Evolutionary conservation across 2,888 invertebrate species (phyloP), one percentile per base, ranked within the genome.

Genomic region (Lithophane semibrunnea): DNA sequence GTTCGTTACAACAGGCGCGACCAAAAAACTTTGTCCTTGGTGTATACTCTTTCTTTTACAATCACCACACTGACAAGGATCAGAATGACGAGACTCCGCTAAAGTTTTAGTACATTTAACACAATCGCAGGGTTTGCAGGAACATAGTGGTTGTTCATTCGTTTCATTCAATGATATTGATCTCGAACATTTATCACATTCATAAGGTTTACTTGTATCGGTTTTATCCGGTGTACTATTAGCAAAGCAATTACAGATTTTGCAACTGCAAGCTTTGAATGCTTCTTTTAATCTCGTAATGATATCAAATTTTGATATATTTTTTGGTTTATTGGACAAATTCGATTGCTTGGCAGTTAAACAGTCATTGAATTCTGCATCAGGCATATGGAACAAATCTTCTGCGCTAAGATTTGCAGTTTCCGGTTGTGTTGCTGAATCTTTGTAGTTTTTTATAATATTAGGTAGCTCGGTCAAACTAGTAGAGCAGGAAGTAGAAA

Each of bases 241-340:
- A 21, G 77, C 82, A 29, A 94, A 86, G 67, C 96, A 96, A 85
- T 95, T 93, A 73, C 96, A 96, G 49, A 95, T 91, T 91, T 93
- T 95, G 79, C 96, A 96, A 88, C 92, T 94, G 69, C 96, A 96
- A 0, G 93, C 94, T 67, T 93, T 90, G 69, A 94, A 96, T 24
- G 92, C 91, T 81, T 95, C 93, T 88, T 93, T 94, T 64, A 96
- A 88, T 88, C 88, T 92, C 58, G 88, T 89, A 9, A 94, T 83
- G 75, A 96, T 91, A 77, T 96, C 92, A 61, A 83, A 82, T 58
- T 89, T 90, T 24, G 90, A 83, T 66, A 90, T 70, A 70, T 74
- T 80, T 60, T n/a, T 69, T 16, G 42, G 42, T 65, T 64, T 77
- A 2, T 68, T 44, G 8, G 71, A 24, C 10, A 60, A 37, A 44